Percentiles rank a stretch among this genome's conserved stretches.
Conservation (phyloP, 2,113 vertebrate species). For the Gallinago undulata region DNA sequence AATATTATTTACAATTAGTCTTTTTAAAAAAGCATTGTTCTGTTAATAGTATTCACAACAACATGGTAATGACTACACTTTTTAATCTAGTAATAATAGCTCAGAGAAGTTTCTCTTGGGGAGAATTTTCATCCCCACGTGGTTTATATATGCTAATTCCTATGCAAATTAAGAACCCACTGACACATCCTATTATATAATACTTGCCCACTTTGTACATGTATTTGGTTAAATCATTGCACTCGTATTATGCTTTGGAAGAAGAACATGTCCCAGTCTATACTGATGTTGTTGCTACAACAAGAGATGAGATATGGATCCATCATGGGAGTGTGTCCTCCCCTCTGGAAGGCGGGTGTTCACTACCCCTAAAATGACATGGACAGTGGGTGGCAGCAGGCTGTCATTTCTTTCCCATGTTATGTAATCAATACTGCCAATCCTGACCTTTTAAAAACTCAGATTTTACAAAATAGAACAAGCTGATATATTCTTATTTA, state of each 20-base stretch:
- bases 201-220: not conserved
- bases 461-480: not conserved
- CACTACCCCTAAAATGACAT: not conserved
- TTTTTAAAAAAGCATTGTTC: not conserved
- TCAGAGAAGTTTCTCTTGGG: not conserved
- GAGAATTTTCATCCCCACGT: constrained; percentile 9
- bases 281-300: not conserved
- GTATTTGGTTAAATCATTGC: constrained; percentile 8
- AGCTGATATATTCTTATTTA: not conserved
- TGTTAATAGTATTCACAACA: not conserved
- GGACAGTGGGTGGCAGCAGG: constrained; percentile 44
- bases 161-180: constrained; percentile 29
- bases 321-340: not conserved
- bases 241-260: not conserved
- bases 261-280: not conserved
- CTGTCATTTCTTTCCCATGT: not conserved
- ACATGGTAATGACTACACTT: not conserved
- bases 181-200: constrained; percentile 37
- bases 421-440: not conserved
- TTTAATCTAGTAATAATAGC: constrained; percentile 2
- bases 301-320: not conserved
- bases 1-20: not conserved
- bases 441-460: not conserved
- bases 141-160: constrained; percentile 16
- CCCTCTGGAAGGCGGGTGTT: not conserved